Conservation (phyloP, 2,888 invertebrate genomes). For the Lapara coniferarum region DNA sequence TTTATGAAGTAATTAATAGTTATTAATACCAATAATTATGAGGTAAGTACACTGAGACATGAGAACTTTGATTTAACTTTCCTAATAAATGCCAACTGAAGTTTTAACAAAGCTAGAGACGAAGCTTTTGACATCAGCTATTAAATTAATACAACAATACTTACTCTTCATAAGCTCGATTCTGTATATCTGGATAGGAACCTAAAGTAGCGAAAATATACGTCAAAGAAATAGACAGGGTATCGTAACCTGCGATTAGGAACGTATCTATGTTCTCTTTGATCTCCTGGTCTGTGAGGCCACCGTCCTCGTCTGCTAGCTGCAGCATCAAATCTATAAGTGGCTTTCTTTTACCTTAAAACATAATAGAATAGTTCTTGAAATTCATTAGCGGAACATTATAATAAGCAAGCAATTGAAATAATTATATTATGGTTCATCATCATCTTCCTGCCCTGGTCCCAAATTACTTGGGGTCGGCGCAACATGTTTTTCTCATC, state of each 20-base stretch:
- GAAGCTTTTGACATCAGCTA: too few species aligned
- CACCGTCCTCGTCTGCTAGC: slow-evolving; percentile 39
- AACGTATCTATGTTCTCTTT: background rate
- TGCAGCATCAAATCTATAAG: slow-evolving; percentile 39
- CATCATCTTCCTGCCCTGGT: too few species aligned
- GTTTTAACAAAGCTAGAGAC: too few species aligned
- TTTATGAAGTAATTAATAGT: background rate
- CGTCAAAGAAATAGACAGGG: background rate
- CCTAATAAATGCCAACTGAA: too few species aligned
- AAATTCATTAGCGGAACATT: too few species aligned
- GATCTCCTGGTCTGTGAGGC: slow-evolving; percentile 44
- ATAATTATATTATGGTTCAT: too few species aligned
- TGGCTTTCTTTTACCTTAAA: background rate
- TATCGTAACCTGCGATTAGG: background rate
- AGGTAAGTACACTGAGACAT: too few species aligned
- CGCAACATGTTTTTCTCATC: too few species aligned
- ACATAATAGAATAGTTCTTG: background rate
- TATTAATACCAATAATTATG: too few species aligned
- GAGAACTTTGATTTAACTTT: too few species aligned
- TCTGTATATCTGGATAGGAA: background rate
- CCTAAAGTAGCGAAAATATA: background rate
- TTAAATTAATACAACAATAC: background rate
- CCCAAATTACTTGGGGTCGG: too few species aligned
- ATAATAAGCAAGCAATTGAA: background rate
- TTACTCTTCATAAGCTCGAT: background rate